phyloP scores from a whole-genome alignment of 2,888 invertebrate genomes.

The Zelleria hepariella region DNA sequence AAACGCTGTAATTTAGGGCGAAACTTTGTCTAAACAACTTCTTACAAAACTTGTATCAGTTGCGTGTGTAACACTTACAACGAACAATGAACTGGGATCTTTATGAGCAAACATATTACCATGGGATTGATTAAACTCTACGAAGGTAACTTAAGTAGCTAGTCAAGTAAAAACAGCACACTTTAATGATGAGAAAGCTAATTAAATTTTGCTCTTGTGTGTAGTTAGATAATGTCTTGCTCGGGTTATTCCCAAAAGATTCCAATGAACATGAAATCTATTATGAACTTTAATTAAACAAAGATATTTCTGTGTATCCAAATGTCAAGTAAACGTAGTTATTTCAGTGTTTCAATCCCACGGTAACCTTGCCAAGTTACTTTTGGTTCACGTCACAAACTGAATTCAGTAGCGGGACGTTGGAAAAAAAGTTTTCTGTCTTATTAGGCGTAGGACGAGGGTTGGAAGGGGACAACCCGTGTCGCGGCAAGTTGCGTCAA shows the following conservation, averaged over 20 bases:
- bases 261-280: no score
- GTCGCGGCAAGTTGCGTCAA: constrained; percentile 38
- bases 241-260: no score
- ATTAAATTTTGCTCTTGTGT: no score
- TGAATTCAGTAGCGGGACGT: not conserved
- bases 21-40: not conserved
- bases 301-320: no score
- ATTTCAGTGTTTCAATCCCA: no score
- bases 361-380: not conserved
- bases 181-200: no score
- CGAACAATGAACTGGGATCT: not conserved
- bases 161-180: no score
- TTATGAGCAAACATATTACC: not conserved
- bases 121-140: not conserved
- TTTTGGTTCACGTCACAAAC: not conserved
- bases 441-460: not conserved
- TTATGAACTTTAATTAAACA: no score
- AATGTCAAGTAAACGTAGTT: no score
- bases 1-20: not conserved
- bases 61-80: not conserved
- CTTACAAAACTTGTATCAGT: not conserved
- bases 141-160: not conserved
- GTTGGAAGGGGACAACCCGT: not conserved
- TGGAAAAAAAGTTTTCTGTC: not conserved
- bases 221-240: no score